Evolutionary conservation across 2,113 vertebrate genomes (phyloP).

Genomic region (Corythoichthys intestinalis): DNA sequence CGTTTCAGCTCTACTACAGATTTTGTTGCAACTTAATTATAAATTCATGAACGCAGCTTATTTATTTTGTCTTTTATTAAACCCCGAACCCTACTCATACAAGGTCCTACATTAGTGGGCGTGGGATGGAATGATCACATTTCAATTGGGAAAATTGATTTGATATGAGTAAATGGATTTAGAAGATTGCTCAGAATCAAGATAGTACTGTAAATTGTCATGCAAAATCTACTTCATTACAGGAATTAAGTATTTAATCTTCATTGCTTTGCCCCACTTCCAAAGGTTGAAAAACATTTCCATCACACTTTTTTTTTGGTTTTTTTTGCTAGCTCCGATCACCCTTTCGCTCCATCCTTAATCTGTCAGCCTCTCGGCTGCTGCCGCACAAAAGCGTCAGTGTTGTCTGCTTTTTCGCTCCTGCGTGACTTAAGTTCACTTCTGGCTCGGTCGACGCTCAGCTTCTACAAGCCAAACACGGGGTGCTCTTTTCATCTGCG

Average conservation of each 20-base stretch:
- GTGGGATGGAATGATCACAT: not conserved
- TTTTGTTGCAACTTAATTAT: too few relatives aligned
- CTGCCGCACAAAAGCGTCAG: constrained; percentile 58
- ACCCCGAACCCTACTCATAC: too few relatives aligned
- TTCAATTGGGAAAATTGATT: not conserved
- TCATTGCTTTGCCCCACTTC: not conserved
- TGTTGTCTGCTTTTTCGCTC: constrained; percentile 56
- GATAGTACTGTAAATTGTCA: not conserved
- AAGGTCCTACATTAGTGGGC: not conserved
- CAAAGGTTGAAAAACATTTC: constrained; percentile 18
- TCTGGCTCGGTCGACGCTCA: constrained; percentile 55
- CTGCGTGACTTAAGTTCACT: constrained; percentile 48
- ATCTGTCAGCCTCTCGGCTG: constrained; percentile 42
- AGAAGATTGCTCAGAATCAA: not conserved
- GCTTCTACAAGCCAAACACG: constrained; percentile 54
- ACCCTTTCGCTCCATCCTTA: constrained; percentile 20
- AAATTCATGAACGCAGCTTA: too few relatives aligned
- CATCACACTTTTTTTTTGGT: constrained; percentile 37
- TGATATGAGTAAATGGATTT: not conserved
- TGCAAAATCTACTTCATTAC: not conserved
- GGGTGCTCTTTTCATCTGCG: constrained; percentile 62
- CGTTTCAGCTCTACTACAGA: too few relatives aligned
- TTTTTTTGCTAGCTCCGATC: constrained; percentile 17
- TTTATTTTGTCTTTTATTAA: too few relatives aligned
- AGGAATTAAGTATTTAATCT: not conserved